Percentiles rank a stretch among this genome's conserved stretches.
Conservation (phyloP, 2,113 vertebrate species). For the Fregata magnificens region DNA sequence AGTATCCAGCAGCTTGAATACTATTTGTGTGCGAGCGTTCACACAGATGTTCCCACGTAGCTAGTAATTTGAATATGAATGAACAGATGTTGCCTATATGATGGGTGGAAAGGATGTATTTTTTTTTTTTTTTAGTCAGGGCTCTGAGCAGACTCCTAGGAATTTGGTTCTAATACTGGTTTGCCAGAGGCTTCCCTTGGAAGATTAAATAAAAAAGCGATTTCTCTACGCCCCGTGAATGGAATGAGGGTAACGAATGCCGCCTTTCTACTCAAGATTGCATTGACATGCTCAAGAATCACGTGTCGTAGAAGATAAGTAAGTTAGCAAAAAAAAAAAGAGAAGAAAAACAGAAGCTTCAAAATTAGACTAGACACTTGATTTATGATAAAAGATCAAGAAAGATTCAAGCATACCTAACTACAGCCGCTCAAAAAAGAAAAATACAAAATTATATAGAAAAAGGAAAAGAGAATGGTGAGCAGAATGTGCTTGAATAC, state of each 20-base stretch:
- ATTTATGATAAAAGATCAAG: neutral
- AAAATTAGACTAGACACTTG: neutral
- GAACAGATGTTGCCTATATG: neutral
- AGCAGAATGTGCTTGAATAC: neutral
- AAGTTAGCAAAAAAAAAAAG: neutral
- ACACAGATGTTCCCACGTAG: neutral
- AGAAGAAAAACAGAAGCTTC: neutral
- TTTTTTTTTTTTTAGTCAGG: neutral
- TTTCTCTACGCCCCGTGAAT: neutral
- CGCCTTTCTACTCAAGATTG: neutral
- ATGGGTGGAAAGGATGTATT: neutral
- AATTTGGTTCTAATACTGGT: neutral
- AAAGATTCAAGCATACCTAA: neutral
- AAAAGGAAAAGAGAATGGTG: neutral
- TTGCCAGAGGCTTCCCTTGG: neutral
- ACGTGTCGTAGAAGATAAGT: neutral
- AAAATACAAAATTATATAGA: neutral
- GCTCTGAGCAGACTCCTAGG: neutral
- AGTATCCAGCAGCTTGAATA: neutral
- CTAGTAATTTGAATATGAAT: neutral
- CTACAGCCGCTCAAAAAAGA: neutral
- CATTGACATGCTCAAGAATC: neutral
- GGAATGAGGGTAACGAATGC: neutral
- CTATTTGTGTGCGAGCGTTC: neutral
- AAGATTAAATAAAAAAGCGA: neutral